phyloP scores from a whole-genome alignment of 2,888 invertebrate genomes.

The Gasteruption jaculator region DNA sequence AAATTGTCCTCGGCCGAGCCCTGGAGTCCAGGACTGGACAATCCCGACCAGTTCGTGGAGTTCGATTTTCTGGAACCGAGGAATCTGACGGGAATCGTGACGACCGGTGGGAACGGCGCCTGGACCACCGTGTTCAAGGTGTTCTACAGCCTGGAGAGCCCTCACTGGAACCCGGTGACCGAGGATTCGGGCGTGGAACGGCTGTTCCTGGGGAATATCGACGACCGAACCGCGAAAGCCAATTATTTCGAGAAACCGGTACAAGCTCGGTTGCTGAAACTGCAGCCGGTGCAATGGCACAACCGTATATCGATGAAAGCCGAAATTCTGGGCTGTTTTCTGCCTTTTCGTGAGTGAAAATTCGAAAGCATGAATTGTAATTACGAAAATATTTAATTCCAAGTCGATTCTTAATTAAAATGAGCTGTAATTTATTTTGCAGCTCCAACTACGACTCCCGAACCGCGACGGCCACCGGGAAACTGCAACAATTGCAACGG shows the following conservation, averaged over 20 bases:
- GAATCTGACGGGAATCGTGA: constrained; percentile 73
- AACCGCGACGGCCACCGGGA: background rate
- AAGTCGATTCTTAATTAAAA: background rate
- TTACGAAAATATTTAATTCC: background rate
- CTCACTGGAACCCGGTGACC: constrained; percentile 67
- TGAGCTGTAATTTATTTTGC: constrained; percentile 6
- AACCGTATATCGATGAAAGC: constrained; percentile 68
- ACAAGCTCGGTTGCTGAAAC: constrained; percentile 65
- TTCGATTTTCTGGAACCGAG: constrained; percentile 74
- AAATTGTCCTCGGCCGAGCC: constrained; percentile 25
- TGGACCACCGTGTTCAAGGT: constrained; percentile 76
- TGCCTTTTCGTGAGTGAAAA: constrained; percentile 60
- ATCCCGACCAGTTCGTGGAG: constrained; percentile 49
- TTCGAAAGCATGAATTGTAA: background rate
- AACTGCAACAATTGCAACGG: constrained; percentile 60
- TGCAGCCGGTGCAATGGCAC: constrained; percentile 71
- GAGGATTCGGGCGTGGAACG: constrained; percentile 55
- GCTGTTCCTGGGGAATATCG: constrained; percentile 71
- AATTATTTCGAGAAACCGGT: constrained; percentile 72
- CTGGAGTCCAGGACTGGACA: constrained; percentile 35
- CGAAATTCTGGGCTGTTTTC: constrained; percentile 76
- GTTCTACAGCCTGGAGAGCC: constrained; percentile 68
- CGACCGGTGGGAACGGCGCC: constrained; percentile 65
- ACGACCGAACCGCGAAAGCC: constrained; percentile 58
- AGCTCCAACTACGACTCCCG: constrained; percentile 6